Percentiles rank a stretch among this genome's conserved stretches.
phyloP scores from a whole-genome alignment of 2,113 vertebrate species.

The Centrocercus urophasianus region DNA sequence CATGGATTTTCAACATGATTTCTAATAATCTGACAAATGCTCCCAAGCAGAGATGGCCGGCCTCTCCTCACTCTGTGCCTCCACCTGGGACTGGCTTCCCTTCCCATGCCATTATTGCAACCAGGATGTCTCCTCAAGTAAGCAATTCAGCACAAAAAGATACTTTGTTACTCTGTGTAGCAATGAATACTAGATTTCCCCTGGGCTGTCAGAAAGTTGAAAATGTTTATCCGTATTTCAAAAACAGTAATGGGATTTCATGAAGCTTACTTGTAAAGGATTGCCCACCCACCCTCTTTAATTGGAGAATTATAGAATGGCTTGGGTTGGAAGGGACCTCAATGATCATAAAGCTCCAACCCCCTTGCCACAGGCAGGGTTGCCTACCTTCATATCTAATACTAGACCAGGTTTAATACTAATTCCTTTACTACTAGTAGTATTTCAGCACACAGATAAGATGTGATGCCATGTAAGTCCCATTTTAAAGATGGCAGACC shows the following conservation, averaged over 20 bases:
- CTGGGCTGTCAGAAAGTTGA: not conserved
- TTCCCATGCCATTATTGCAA: not conserved
- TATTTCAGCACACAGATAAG: not conserved
- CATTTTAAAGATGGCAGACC: not conserved
- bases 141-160: conserved; percentile 22
- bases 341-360: too few relatives aligned
- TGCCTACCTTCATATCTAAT: too few relatives aligned
- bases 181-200: conserved; percentile 4
- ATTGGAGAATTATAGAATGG: too few relatives aligned
- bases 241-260: not conserved
- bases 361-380: too few relatives aligned
- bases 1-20: not conserved
- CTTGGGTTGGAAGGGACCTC: too few relatives aligned
- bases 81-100: not conserved
- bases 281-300: not conserved
- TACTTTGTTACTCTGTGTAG: not conserved
- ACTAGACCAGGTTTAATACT: too few relatives aligned
- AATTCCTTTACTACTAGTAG: not conserved
- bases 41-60: not conserved
- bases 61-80: not conserved
- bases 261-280: not conserved
- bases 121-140: conserved; percentile 1
- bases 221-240: not conserved
- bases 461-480: not conserved
- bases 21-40: not conserved